phyloP scores from a whole-genome alignment of 2,888 invertebrate genomes.

The Polyommatus iphigenia region DNA sequence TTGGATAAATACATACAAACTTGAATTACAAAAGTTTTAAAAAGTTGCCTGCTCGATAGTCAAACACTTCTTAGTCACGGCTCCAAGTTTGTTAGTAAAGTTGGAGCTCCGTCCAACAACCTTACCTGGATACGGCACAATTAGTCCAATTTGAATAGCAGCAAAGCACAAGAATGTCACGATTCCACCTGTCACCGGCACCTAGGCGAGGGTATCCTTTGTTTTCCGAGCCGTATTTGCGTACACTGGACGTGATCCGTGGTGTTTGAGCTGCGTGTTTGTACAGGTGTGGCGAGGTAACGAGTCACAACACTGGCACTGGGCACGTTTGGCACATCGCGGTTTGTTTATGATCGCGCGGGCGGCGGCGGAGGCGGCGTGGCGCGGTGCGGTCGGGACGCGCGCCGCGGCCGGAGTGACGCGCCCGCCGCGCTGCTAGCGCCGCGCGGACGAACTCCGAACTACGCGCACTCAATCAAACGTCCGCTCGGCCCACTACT shows the following conservation, averaged over 20 bases:
- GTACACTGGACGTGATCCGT: slow-evolving; percentile 62
- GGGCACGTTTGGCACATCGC: slow-evolving; percentile 49
- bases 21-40: neutral
- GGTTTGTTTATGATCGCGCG: slow-evolving; percentile 40
- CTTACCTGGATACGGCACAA: slow-evolving; percentile 38
- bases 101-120: slow-evolving; percentile 18
- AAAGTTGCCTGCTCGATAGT: neutral
- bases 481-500: slow-evolving; percentile 40
- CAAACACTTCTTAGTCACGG: slow-evolving; percentile 7
- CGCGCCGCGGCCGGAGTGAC: slow-evolving; percentile 77
- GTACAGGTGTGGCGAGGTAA: slow-evolving; percentile 42
- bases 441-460: slow-evolving; percentile 53
- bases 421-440: slow-evolving; percentile 45
- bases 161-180: slow-evolving; percentile 44
- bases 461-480: slow-evolving; percentile 60
- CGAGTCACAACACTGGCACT: slow-evolving; percentile 50
- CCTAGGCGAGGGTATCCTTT: slow-evolving; percentile 73
- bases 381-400: slow-evolving; percentile 60
- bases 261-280: slow-evolving; percentile 13
- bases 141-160: slow-evolving; percentile 36
- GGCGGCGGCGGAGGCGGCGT: slow-evolving; percentile 50
- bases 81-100: neutral
- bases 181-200: slow-evolving; percentile 62
- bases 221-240: slow-evolving; percentile 71
- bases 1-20: neutral